Base-by-base conservation (phyloP, 2,797 vertebrate species). In the Naso thynnoides region DNA sequence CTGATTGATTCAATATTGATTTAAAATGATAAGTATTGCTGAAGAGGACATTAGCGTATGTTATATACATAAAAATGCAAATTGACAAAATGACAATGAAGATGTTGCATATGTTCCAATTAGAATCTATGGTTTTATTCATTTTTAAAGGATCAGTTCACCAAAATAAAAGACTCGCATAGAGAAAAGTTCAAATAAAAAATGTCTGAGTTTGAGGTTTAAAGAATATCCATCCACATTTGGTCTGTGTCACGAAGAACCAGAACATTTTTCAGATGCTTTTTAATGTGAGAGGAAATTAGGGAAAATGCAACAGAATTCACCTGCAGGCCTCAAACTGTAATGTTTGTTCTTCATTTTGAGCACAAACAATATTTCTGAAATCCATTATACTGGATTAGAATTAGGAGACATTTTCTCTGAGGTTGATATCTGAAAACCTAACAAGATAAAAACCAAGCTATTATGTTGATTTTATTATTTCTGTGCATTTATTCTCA, bases 11-110 rank as follows among this genome's bases (percentile, higher is more conserved):
- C 9, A 31, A 31, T 33, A 0, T 18, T 44, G 8, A 24, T 16
- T 23, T 16, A 13, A 50, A 19, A 21, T 19, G 3, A n/a, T 0
- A 23, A 11, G 1, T 38, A 19, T 2, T 19, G 3, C 0, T 26
- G 14, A 26, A 18, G 29, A 7, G 13, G 36, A 31, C 13, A 13
- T 31, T 31, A 27, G 16, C 50, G 27, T 31, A 16, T 11, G 54
- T 57, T 1, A 39, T 24, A 41, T 2, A 19, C 10, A 31, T 0
- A 64, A 3, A 53, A 23, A 54, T n/a, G 10, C 8, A 24, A 7
- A 8, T 31, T 44, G 38, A 6, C 31, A 33, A 6, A 3, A 1
- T 27, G 23, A 16, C 18, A 7, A 4, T 3, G 6, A 63, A 39
- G 15, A 38, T 0, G 23, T 62, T 23, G n/a, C 58, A 29, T 9